Percentiles rank a stretch among this genome's conserved stretches.
Conservation (phyloP, 2,888 invertebrate species). For the Clepsis dumicolana region DNA sequence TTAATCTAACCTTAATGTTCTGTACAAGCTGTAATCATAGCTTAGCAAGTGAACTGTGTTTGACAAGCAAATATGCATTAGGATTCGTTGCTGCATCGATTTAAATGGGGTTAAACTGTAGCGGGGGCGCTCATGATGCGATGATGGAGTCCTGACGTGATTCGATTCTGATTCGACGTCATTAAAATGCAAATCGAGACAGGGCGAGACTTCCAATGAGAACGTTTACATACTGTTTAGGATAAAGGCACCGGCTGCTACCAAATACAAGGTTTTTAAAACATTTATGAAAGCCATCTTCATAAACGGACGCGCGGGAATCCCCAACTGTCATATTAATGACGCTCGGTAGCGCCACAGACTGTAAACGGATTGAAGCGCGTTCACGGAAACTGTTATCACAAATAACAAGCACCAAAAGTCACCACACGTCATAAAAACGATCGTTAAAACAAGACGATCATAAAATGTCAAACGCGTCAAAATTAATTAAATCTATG, state of each 20-base stretch:
- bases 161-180: conserved; percentile 57
- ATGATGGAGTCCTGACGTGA: conserved; percentile 49
- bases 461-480: conserved; percentile 23
- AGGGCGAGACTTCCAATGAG: conserved; percentile 28
- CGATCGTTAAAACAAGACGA: conserved; percentile 27
- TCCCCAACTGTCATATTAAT: conserved; percentile 11
- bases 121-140: conserved; percentile 49
- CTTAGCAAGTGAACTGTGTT: conserved; percentile 22
- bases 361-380: background rate
- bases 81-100: conserved; percentile 41
- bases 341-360: conserved; percentile 9
- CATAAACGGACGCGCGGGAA: conserved; percentile 8
- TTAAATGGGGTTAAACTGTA: conserved; percentile 54
- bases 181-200: conserved; percentile 63
- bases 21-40: conserved; percentile 19
- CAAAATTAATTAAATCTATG: conserved; percentile 32
- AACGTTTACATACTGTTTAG: conserved; percentile 4
- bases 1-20: background rate
- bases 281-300: background rate
- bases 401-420: conserved; percentile 15
- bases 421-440: conserved; percentile 18
- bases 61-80: conserved; percentile 48
- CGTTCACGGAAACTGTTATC: conserved; percentile 9
- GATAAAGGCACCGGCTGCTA: background rate
- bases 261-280: background rate